Percentiles rank a stretch among this genome's conserved stretches.
Evolutionary conservation across 2,888 invertebrate genomes (phyloP).

Genomic region (Teleogryllus oceanicus): DNA sequence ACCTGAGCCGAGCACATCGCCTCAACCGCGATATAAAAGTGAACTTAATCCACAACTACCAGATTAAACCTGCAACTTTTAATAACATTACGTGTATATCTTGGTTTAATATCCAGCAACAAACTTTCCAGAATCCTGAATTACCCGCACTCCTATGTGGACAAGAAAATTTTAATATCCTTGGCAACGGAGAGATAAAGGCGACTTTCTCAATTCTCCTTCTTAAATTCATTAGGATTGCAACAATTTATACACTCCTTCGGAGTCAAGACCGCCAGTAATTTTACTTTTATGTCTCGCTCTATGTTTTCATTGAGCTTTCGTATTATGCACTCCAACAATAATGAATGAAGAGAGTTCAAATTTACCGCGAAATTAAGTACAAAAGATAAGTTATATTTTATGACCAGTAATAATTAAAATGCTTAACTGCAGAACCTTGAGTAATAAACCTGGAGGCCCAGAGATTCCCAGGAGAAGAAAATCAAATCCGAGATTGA

Average conservation of each 20-base stretch:
- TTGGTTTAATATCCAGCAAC: slow-evolving; percentile 11
- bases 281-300: not conserved
- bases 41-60: slow-evolving; percentile 1
- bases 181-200: not conserved
- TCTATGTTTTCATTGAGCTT: not conserved
- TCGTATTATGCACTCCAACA: not conserved
- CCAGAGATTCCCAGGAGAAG: no score
- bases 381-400: not conserved
- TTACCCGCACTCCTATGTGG: not conserved
- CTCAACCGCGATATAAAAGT: not conserved
- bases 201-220: not conserved
- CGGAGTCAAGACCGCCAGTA: not conserved
- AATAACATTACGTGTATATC: slow-evolving; percentile 10
- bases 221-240: not conserved
- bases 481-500: no score
- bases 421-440: not conserved
- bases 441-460: no score
- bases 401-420: not conserved
- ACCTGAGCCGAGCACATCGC: not conserved
- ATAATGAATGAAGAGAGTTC: not conserved
- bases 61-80: slow-evolving; percentile 10
- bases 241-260: not conserved
- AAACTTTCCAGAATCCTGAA: not conserved
- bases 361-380: slow-evolving; percentile 1
- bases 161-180: not conserved